These are phyloP conservation scores for Urocynchramus pylzowi DNA, from an alignment of 2,113 vertebrate genomes.

Conservation along the genomic window DNA sequence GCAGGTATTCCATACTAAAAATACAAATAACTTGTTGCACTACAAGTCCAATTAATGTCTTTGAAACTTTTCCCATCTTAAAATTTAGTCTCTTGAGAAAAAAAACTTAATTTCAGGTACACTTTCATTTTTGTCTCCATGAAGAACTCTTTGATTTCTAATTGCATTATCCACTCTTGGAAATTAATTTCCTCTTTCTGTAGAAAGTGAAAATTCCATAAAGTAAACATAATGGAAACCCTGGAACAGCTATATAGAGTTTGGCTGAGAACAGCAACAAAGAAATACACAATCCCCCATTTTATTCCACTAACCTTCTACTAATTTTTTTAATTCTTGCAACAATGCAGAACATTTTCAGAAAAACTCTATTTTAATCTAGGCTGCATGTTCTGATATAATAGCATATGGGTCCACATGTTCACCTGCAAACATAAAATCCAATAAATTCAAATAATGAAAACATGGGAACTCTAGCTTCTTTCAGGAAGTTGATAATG, in stretches of 20 bases:
- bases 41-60: not conserved
- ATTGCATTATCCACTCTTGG: not conserved
- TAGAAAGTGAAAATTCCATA: not conserved
- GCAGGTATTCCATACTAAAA: not conserved
- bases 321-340: not conserved
- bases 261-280: not conserved
- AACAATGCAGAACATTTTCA: not conserved
- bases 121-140: not conserved
- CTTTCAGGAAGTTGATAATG: not conserved
- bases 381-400: not conserved
- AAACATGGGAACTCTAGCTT: not conserved
- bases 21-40: not conserved
- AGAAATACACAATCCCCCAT: not conserved
- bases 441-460: not conserved
- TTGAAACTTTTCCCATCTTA: not conserved
- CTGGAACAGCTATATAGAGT: not conserved
- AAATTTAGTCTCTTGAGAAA: not conserved
- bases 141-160: not conserved
- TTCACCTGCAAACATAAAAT: not conserved
- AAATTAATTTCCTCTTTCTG: not conserved
- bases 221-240: not conserved
- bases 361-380: not conserved
- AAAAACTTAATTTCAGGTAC: not conserved
- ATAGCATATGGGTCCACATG: fast-evolving
- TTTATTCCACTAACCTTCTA: not conserved